A percentile compares a stretch with the other conserved stretches of the same genome.
Evolutionary conservation across 2,888 invertebrate species (phyloP).

Genomic region (Teleogryllus oceanicus): DNA sequence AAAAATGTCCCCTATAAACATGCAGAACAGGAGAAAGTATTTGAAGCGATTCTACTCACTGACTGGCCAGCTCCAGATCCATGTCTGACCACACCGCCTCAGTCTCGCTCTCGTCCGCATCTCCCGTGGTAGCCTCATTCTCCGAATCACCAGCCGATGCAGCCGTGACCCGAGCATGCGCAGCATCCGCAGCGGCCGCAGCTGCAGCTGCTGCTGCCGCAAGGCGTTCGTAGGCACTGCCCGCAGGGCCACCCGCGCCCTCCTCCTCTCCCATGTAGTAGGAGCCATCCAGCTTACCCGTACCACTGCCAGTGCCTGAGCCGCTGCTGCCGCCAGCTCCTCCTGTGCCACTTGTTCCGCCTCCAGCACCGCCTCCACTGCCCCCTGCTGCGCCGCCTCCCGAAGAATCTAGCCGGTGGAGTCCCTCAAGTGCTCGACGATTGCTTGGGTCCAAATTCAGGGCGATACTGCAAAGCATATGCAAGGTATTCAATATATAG

Average conservation of each 20-base stretch:
- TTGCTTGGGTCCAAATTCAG: conserved; percentile 62
- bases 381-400: neutral
- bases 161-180: neutral
- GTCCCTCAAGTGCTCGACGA: conserved; percentile 60
- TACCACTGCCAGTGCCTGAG: neutral
- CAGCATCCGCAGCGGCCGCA: neutral
- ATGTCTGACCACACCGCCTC: conserved; percentile 61
- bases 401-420: conserved; percentile 56
- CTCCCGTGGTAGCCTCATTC: conserved; percentile 37
- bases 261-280: conserved; percentile 54
- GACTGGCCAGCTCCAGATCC: conserved; percentile 53
- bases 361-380: neutral
- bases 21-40: too few species aligned
- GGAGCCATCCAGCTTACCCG: conserved; percentile 47
- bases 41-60: conserved; percentile 22
- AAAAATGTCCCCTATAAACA: too few species aligned
- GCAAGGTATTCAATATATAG: neutral
- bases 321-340: conserved; percentile 19
- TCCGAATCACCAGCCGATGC: conserved; percentile 44
- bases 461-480: conserved; percentile 28
- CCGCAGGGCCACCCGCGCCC: conserved; percentile 48
- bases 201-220: conserved; percentile 19
- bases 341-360: neutral
- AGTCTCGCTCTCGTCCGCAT: conserved; percentile 54
- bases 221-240: neutral